Percentiles rank a stretch among this genome's conserved stretches.
Evolutionary conservation across 2,113 vertebrate species (phyloP).

Genomic region (human): DNA sequence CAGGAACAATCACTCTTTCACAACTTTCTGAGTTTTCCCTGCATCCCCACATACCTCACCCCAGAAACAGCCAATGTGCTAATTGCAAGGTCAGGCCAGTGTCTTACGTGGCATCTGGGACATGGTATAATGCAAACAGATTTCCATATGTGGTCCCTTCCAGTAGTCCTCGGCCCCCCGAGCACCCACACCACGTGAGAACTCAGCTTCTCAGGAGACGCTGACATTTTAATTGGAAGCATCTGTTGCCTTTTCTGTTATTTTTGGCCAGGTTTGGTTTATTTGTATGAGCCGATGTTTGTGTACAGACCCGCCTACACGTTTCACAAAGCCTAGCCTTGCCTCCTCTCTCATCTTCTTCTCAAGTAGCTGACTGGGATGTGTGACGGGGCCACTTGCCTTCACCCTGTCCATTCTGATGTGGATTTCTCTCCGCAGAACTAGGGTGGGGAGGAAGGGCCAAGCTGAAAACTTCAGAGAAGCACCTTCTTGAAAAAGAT

Average conservation of each 20-base stretch:
- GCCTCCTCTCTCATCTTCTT: conserved; percentile 33
- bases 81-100: conserved; percentile 71
- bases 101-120: conserved; percentile 74
- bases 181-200: conserved; percentile 74
- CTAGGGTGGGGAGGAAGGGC: neutral
- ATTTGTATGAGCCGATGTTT: conserved; percentile 75
- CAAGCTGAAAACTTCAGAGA: neutral
- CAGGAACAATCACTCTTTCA: neutral
- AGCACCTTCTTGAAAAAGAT: neutral
- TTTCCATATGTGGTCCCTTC: conserved; percentile 75
- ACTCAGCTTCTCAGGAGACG: conserved; percentile 56
- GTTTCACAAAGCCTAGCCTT: conserved; percentile 48
- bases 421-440: conserved; percentile 3
- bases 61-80: conserved; percentile 65
- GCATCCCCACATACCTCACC: neutral
- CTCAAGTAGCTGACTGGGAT: neutral
- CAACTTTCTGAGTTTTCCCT: conserved; percentile 28
- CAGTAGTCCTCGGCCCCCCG: conserved; percentile 36
- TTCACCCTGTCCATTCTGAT: neutral
- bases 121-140: conserved; percentile 64
- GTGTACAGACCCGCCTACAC: conserved; percentile 69
- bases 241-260: conserved; percentile 78
- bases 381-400: neutral
- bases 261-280: conserved; percentile 78
- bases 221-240: conserved; percentile 80